Conservation (phyloP, 2,888 invertebrate species). For the Julus scanicus region DNA sequence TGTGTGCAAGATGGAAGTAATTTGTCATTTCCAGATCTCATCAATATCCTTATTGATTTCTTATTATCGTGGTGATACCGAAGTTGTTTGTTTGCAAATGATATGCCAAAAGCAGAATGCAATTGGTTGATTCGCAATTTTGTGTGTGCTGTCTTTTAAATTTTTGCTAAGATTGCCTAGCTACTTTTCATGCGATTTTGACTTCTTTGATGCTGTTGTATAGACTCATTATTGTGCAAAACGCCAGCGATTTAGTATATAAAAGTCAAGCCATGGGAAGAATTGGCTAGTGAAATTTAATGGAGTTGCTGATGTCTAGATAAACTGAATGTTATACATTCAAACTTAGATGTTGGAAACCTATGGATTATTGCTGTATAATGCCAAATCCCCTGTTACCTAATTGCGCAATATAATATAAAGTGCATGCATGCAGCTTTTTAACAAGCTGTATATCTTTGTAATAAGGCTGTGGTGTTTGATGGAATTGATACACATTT, state of each 20-base stretch:
- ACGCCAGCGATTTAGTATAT: neutral
- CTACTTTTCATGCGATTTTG: neutral
- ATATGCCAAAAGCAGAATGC: neutral
- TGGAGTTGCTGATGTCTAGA: too few species aligned
- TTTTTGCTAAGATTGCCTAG: neutral
- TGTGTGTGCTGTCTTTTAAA: neutral
- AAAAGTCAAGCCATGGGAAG: too few species aligned
- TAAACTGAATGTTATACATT: too few species aligned
- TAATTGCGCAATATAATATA: too few species aligned
- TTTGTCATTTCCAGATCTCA: neutral
- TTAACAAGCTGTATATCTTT: too few species aligned
- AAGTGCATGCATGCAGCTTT: too few species aligned
- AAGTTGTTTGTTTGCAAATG: neutral
- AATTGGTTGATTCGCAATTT: conserved; percentile 11
- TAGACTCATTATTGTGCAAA: neutral
- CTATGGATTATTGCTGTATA: too few species aligned
- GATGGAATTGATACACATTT: too few species aligned
- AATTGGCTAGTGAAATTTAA: too few species aligned
- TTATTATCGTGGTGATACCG: neutral
- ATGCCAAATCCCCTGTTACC: too few species aligned
- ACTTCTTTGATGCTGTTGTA: neutral
- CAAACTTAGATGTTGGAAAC: too few species aligned
- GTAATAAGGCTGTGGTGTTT: too few species aligned
- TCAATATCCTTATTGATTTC: conserved; percentile 15
- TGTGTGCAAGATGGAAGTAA: neutral